phyloP scores from a whole-genome alignment of 2,888 invertebrate genomes.

The Odontothrips loti region DNA sequence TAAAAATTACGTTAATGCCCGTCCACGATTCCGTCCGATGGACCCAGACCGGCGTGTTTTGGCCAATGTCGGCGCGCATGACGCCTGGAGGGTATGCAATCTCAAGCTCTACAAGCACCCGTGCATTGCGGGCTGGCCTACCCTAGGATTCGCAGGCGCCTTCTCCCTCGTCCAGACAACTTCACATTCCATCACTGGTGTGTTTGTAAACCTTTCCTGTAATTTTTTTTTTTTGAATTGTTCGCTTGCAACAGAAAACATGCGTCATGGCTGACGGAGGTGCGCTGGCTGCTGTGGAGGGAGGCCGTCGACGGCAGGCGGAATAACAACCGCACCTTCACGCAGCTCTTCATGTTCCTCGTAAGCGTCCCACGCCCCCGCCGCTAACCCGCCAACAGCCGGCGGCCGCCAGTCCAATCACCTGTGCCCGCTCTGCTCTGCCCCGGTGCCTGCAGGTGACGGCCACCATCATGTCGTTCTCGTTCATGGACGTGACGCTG shows the following conservation, averaged over 20 bases:
- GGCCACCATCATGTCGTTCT: constrained; percentile 32
- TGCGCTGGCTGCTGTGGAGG: background rate
- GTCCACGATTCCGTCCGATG: no score
- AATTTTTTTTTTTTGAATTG: no score
- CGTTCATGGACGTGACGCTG: constrained; percentile 33
- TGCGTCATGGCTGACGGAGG: background rate
- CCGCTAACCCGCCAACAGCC: background rate
- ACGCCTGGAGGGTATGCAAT: no score
- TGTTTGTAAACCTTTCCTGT: no score
- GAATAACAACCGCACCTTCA: background rate
- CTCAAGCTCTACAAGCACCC: no score
- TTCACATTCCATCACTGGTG: no score
- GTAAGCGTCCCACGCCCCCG: background rate
- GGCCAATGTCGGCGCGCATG: no score
- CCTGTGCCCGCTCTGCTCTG: background rate
- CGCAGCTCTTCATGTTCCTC: background rate
- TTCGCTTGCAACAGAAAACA: background rate
- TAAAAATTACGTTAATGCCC: no score
- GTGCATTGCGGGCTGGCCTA: no score
- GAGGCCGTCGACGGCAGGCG: background rate
- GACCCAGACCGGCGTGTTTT: no score
- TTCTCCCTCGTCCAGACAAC: no score
- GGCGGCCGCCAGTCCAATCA: background rate
- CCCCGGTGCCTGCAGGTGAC: constrained; percentile 33
- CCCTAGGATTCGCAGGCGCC: no score